Conservation (phyloP, 2,113 vertebrate species). For the Melanocharis versteri region DNA sequence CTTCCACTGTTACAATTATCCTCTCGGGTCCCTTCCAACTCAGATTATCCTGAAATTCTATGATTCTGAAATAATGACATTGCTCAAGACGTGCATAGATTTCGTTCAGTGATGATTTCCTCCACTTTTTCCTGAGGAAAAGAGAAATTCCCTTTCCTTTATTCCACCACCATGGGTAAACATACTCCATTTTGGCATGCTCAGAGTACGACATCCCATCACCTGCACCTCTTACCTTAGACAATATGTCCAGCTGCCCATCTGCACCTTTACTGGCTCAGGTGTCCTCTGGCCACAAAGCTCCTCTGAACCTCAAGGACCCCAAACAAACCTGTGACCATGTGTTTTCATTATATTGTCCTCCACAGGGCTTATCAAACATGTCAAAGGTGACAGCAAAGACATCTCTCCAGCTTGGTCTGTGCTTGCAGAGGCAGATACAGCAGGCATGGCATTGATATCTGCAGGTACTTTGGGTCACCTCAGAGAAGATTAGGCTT, state of each 20-base stretch:
- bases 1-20: neutral
- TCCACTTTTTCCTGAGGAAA: neutral
- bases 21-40: neutral
- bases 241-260: rapidly evolving
- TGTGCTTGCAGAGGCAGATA: neutral
- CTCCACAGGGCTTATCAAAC: neutral
- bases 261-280: neutral
- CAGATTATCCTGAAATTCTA: neutral
- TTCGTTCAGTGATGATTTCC: neutral
- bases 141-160: neutral
- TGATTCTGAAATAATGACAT: neutral
- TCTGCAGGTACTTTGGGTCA: neutral
- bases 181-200: neutral
- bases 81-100: neutral
- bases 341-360: neutral
- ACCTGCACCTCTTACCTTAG: neutral
- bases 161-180: neutral
- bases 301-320: neutral
- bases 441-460: neutral
- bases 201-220: neutral
- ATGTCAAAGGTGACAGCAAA: neutral
- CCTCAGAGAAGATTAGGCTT: neutral
- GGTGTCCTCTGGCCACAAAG: neutral
- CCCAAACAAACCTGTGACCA: neutral
- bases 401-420: neutral